Evolutionary conservation across 2,888 invertebrate species (phyloP).

Genomic region (Chymomyza caudatula): DNA sequence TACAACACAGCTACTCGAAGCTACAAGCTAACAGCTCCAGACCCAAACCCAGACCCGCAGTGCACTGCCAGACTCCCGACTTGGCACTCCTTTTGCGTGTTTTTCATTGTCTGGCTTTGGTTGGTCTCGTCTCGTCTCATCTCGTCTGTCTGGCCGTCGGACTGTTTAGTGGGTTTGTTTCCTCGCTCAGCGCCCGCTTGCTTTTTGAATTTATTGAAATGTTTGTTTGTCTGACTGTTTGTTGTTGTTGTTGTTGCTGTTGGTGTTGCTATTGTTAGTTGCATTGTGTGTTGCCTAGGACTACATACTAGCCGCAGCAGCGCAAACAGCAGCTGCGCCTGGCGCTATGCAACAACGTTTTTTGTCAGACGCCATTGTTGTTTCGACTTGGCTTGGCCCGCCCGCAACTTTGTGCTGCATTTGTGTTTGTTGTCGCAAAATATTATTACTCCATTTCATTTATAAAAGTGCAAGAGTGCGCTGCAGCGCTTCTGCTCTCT

Average conservation of each 20-base stretch:
- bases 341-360: constrained; percentile 6
- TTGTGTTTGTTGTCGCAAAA: constrained; percentile 67
- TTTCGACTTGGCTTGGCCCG: not conserved
- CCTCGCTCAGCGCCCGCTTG: not conserved
- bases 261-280: constrained; percentile 10
- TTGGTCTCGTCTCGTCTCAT: not conserved
- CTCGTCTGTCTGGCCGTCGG: not conserved
- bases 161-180: not conserved
- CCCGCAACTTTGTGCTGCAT: not conserved
- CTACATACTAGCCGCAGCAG: constrained; percentile 1
- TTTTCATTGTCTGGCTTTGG: constrained; percentile 57
- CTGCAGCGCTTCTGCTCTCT: not conserved
- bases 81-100: constrained; percentile 69
- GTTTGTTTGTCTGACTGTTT: constrained; percentile 65
- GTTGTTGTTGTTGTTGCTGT: constrained; percentile 22
- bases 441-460: constrained; percentile 75
- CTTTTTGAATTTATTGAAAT: constrained; percentile 68
- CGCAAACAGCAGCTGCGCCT: constrained; percentile 18
- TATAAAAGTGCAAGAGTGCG: constrained; percentile 62
- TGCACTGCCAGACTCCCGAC: not conserved
- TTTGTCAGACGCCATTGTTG: constrained; percentile 5
- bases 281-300: constrained; percentile 6
- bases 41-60: not conserved
- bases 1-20: not conserved
- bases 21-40: not conserved